Evolutionary conservation across 2,113 vertebrate species (phyloP).

Genomic region (Hymenochirus boettgeri): DNA sequence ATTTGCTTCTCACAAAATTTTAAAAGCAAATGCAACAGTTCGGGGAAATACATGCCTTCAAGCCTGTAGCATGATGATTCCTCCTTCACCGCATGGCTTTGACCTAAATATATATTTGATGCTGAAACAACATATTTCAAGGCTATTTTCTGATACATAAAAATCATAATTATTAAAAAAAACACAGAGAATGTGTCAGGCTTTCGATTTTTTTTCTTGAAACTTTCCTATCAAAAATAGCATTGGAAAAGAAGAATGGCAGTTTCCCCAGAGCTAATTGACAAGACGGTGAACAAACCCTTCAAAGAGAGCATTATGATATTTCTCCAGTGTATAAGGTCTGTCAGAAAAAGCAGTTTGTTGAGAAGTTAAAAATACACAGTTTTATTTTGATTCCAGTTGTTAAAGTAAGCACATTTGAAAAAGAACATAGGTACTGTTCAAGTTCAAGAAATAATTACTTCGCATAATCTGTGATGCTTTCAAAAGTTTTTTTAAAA

Average conservation of each 20-base stretch:
- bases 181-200: slow-evolving; percentile 35
- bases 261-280: slow-evolving; percentile 54
- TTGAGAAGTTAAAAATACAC: slow-evolving; percentile 36
- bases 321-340: slow-evolving; percentile 39
- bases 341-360: slow-evolving; percentile 46
- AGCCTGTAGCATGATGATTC: slow-evolving; percentile 44
- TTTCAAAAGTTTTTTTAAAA: too few species aligned
- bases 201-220: slow-evolving; percentile 14
- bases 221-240: slow-evolving; percentile 45
- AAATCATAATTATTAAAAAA: slow-evolving; percentile 28
- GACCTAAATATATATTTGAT: slow-evolving; percentile 45
- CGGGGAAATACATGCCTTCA: slow-evolving; percentile 43
- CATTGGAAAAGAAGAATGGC: slow-evolving; percentile 41
- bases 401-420: background rate
- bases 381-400: slow-evolving; percentile 37
- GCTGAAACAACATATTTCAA: slow-evolving; percentile 50
- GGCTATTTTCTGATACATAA: slow-evolving; percentile 44
- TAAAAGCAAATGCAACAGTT: slow-evolving; percentile 3
- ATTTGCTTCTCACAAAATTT: too few species aligned
- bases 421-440: background rate
- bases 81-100: slow-evolving; percentile 37
- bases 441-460: too few species aligned
- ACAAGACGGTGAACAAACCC: slow-evolving; percentile 50
- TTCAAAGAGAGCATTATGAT: slow-evolving; percentile 43
- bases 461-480: background rate